Conservation (phyloP, 1,140 invertebrate genomes). For the Acromyrmex echinatior region DNA sequence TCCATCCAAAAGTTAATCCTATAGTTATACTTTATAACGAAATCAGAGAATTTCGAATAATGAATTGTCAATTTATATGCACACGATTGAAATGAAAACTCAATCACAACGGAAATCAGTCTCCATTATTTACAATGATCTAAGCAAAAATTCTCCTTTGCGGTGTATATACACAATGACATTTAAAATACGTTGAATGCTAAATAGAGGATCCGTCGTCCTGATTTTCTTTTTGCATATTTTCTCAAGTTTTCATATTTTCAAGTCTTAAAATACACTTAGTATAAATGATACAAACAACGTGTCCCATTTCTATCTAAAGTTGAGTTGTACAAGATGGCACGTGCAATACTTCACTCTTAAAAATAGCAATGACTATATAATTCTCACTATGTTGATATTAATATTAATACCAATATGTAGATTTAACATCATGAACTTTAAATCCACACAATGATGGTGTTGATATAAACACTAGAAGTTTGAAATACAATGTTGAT, state of each 20-base stretch:
- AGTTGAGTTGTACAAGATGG: neutral
- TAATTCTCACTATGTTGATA: too few species aligned
- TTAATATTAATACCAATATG: too few species aligned
- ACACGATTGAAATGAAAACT: neutral
- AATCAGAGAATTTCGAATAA: neutral
- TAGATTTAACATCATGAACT: too few species aligned
- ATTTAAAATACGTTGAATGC: constrained; percentile 37
- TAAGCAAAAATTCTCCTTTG: constrained; percentile 26
- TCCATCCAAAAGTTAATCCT: neutral
- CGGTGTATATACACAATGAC: neutral
- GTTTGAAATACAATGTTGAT: too few species aligned
- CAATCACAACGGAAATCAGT: neutral
- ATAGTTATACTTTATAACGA: neutral
- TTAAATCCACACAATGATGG: too few species aligned
- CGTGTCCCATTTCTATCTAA: neutral
- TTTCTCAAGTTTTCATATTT: constrained; percentile 7
- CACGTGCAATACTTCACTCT: neutral
- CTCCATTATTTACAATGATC: neutral
- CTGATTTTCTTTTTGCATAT: constrained; percentile 22
- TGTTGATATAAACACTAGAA: too few species aligned
- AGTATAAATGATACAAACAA: constrained; percentile 25
- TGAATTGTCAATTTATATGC: neutral
- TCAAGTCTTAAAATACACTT: constrained; percentile 18
- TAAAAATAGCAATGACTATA: too few species aligned
- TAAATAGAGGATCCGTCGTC: neutral